Base-by-base conservation (phyloP, 2,797 vertebrate genomes). In the Lagorchestes hirsutus region DNA sequence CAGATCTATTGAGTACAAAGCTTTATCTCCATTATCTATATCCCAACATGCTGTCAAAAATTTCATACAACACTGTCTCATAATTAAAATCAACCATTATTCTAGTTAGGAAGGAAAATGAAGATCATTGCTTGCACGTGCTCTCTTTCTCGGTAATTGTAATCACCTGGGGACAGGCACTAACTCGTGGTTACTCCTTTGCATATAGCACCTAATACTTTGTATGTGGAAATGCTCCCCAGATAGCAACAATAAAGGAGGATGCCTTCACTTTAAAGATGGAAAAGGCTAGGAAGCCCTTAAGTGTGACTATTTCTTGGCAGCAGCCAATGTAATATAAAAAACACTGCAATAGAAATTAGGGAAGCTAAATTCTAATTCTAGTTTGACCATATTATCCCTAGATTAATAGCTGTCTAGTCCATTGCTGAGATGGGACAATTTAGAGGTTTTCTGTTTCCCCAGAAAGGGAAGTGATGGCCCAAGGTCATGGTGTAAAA, bases 11-110 rank as follows among this genome's bases (percentile, higher is more conserved):
- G 34, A 90, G 90, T 10, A 52, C n/a, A 90, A 54, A 54, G 31
- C 54, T 91, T 96, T 67, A 54, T 91, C 52, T 91, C 54, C 50
- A 62, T 56, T 95, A 94, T 90, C 62, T 94, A 52, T 29, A 93
- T 95, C 95, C 94, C 62, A 50, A 40, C 31, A 4, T 93, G 54
- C 93, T 93, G 28, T 90, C 8, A 55, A 55, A 94, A 52, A 16
- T 62, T 59, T 90, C 18, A 91, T 91, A 94, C 52, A 94, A 82
- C 94, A 67, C 3, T 28, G 27, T 90, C 92, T 55, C 31, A 91
- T 57, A 93, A 95, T 12, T 62, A 90, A 58, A 93, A 93, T n/a
- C 82, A n/a, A 87, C 91, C 87, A 55, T 5, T 74, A 1, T 40
- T 93, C 59, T 46, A 40, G 0, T 0, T 18, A 67, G 27, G 52